Evolutionary conservation across 2,888 invertebrate genomes (phyloP), one percentile per base, ranked within the genome.

Genomic region (Anticlea derivata): DNA sequence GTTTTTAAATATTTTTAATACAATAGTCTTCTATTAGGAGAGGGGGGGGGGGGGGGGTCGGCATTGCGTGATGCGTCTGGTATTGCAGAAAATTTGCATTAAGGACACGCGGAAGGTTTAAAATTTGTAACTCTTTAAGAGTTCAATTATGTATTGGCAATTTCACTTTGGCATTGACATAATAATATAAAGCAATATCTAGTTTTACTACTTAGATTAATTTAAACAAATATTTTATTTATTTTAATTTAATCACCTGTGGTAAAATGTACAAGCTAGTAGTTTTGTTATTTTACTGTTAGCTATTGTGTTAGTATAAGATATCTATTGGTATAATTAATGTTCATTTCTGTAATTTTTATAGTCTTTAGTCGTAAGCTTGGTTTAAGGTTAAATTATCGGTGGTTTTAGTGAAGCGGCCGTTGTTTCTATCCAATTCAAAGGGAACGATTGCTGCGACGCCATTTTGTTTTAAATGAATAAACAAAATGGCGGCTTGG

Each of bases 141-240:
- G 40, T 40, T 11, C 13, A 26, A 10, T 22, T 22, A 11, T 29
- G 20, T 39, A 20, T 29, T 7, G 29, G 39, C 39, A 39, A 39
- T 39, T n/a, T n/a, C n/a, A n/a, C n/a, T n/a, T n/a, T n/a, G n/a
- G n/a, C n/a, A n/a, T n/a, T n/a, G n/a, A n/a, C n/a, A n/a, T n/a
- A n/a, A n/a, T n/a, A n/a, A n/a, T n/a, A n/a, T n/a, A n/a, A n/a
- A n/a, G 20, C 29, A 20, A 22, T 11, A 40, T 2, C 30, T 40
- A 39, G 29, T 20, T 17, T 27, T 5, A 11, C 13, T n/a, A n/a
- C n/a, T n/a, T n/a, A n/a, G n/a, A n/a, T 39, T 26, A 45, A 34
- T 50, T 45, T 13, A 33, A 30, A 40, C 61, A 1, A 66, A 65
- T 73, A 70, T 73, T 70, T 73, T 69, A 60, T 52, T 50, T 63